Conservation (phyloP, 64 coral and sea anemone genomes). For the Dendrophyllia cribrosa region DNA sequence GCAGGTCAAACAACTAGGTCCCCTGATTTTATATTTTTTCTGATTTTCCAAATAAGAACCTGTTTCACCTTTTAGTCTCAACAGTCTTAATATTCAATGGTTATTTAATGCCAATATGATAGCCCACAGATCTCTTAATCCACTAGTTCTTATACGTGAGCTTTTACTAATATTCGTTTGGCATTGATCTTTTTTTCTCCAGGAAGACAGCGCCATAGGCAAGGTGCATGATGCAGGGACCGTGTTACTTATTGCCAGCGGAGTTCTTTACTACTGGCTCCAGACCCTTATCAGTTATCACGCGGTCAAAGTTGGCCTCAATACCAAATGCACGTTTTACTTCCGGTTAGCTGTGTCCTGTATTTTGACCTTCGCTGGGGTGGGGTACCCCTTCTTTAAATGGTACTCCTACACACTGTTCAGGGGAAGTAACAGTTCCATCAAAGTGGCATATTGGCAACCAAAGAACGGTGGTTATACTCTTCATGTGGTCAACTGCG, state of each 20-base stretch:
- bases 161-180: no score
- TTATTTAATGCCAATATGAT: no score
- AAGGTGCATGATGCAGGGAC: slow-evolving; percentile 56
- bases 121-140: no score
- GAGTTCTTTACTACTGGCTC: slow-evolving; percentile 73
- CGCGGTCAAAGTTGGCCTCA: slow-evolving; percentile 46
- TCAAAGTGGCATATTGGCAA: not conserved
- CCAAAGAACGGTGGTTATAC: slow-evolving; percentile 28
- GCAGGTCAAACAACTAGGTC: no score
- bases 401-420: slow-evolving; percentile 45
- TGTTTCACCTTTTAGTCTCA: no score
- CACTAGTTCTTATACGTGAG: no score
- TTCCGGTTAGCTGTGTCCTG: slow-evolving; percentile 57
- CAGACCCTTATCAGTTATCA: slow-evolving; percentile 70
- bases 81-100: no score
- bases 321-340: slow-evolving; percentile 56
- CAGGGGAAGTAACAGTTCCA: not conserved
- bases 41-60: no score
- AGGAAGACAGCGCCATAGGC: slow-evolving; percentile 12
- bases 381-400: slow-evolving; percentile 51
- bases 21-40: no score
- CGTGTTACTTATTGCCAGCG: slow-evolving; percentile 58
- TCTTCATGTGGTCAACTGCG: slow-evolving; percentile 63
- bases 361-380: slow-evolving; percentile 20
- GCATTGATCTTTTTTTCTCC: not conserved